phyloP scores from a whole-genome alignment of 2,113 vertebrate species.

The Sinocyclocheilus grahami region DNA sequence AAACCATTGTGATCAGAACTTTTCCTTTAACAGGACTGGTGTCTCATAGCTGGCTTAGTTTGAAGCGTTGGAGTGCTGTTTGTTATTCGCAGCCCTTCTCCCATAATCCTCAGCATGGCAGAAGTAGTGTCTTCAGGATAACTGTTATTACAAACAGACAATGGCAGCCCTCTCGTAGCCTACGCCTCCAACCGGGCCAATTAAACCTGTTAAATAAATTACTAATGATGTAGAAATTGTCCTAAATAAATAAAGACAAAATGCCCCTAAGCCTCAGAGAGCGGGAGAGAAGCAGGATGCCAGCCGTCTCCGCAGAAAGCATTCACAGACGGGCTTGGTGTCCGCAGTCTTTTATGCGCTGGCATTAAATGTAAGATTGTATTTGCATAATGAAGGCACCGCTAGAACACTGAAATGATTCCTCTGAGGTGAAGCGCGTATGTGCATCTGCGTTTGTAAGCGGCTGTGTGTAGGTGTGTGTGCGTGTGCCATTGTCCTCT shows the following conservation, averaged over 20 bases:
- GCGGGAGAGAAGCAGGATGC: constrained; percentile 17
- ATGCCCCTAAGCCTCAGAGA: constrained; percentile 50
- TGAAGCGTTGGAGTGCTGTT: constrained; percentile 32
- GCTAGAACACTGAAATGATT: constrained; percentile 73
- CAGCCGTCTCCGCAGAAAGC: constrained; percentile 36
- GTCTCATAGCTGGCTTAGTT: constrained; percentile 1
- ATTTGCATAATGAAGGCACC: constrained; percentile 83
- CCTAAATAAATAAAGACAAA: constrained; percentile 68
- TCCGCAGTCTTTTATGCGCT: constrained; percentile 68
- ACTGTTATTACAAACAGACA: constrained; percentile 53
- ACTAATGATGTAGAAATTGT: constrained; percentile 69
- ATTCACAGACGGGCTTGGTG: constrained; percentile 64
- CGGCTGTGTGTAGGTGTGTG: neutral
- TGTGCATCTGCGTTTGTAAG: constrained; percentile 29
- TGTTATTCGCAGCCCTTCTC: constrained; percentile 44
- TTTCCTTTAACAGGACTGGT: neutral
- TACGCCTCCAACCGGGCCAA: constrained; percentile 55
- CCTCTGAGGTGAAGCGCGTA: constrained; percentile 68
- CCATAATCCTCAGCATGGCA: constrained; percentile 32
- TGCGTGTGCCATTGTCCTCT: constrained; percentile 43
- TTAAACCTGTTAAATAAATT: constrained; percentile 60
- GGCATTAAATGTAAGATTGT: constrained; percentile 64
- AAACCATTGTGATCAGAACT: neutral
- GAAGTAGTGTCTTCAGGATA: constrained; percentile 42
- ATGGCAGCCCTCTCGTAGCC: constrained; percentile 42